These are phyloP conservation scores for Mythimna ferrago DNA, from an alignment of 2,888 invertebrate genomes.

Conservation along the genomic window DNA sequence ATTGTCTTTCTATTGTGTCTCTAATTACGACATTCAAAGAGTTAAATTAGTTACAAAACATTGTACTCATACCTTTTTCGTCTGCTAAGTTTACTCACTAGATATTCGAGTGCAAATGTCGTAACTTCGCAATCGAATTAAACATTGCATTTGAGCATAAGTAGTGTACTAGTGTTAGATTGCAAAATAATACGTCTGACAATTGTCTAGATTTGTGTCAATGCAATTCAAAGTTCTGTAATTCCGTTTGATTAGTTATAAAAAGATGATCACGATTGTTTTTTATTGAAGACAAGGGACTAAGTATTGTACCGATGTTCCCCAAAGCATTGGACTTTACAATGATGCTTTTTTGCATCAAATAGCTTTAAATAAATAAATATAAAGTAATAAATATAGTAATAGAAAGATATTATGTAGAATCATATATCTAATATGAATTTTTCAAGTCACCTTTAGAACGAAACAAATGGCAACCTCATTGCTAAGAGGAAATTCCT, in stretches of 20 bases:
- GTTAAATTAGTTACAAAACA: conserved; percentile 36
- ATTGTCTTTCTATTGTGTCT: no score
- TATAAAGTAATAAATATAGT: neutral
- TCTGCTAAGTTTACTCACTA: conserved; percentile 28
- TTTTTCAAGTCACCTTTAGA: neutral
- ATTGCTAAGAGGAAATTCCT: neutral
- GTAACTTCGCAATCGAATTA: conserved; percentile 47
- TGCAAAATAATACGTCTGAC: conserved; percentile 44
- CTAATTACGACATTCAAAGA: no score
- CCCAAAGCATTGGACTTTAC: neutral
- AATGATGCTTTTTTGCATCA: neutral
- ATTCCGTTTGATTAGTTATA: conserved; percentile 19
- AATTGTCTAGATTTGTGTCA: conserved; percentile 54
- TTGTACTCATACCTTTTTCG: conserved; percentile 16
- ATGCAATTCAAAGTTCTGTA: conserved; percentile 46
- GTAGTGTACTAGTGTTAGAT: conserved; percentile 29
- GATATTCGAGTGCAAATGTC: conserved; percentile 38
- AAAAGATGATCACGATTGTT: conserved; percentile 15
- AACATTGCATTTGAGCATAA: conserved; percentile 36
- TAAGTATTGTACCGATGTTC: neutral
- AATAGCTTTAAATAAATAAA: neutral
- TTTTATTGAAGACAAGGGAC: conserved; percentile 1
- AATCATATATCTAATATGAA: no score
- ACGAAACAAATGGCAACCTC: no score
- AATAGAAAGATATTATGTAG: no score